A percentile compares a stretch with the other conserved stretches of the same genome.
Evolutionary conservation across 37 sponge, comb jelly and placozoan species (phyloP).

Genomic region (Tethya wilhelma): DNA sequence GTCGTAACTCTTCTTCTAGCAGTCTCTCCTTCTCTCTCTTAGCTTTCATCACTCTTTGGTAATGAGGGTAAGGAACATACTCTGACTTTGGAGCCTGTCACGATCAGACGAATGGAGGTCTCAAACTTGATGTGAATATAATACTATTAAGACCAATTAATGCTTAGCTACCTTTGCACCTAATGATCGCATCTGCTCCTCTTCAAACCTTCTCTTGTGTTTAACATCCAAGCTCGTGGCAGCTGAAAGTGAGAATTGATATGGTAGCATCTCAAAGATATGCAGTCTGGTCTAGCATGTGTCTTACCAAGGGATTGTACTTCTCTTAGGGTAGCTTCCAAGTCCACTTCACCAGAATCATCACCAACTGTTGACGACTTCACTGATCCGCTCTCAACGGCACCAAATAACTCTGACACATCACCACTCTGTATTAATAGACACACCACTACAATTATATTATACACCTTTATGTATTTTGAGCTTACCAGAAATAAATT

Average conservation of each 20-base stretch:
- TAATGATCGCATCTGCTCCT: conserved; percentile 30
- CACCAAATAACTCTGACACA: conserved; percentile 46
- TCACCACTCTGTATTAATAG: conserved; percentile 30
- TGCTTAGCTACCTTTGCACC: conserved; percentile 46
- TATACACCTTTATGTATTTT: not conserved
- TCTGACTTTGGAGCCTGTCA: conserved; percentile 32
- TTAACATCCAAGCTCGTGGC: conserved; percentile 22
- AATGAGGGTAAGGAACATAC: conserved; percentile 52
- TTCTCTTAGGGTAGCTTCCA: conserved; percentile 47
- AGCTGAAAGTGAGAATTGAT: conserved; percentile 10
- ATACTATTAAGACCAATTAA: not conserved
- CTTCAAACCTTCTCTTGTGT: conserved; percentile 24
- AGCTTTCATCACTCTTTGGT: conserved; percentile 39
- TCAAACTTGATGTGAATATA: too few species aligned
- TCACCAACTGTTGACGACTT: not conserved
- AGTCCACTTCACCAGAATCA: conserved; percentile 23
- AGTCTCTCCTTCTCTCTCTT: conserved; percentile 40
- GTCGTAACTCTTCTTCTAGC: conserved; percentile 23
- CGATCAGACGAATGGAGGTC: not conserved
- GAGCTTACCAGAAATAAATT: conserved; percentile 34
- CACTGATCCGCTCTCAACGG: not conserved
- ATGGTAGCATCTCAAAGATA: not conserved
- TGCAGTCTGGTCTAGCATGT: not conserved
- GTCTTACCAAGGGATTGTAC: conserved; percentile 42
- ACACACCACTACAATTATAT: too few species aligned